Conservation (phyloP, 2,797 vertebrate species). For the Cygnus olor region DNA sequence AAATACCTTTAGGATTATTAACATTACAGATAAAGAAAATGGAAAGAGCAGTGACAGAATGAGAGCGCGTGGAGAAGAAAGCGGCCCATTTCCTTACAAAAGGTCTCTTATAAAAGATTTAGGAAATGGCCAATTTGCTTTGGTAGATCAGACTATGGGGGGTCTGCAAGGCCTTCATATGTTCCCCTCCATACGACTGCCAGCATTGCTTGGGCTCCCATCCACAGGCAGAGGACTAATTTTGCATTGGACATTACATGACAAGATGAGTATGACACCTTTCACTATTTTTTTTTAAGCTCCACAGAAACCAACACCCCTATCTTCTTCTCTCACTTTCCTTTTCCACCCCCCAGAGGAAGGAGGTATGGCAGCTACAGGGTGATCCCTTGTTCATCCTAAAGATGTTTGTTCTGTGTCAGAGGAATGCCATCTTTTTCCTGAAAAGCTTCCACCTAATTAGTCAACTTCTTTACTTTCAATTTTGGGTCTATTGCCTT, state of each 20-base stretch:
- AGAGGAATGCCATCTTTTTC: not conserved
- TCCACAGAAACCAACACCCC: not conserved
- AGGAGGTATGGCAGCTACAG: not conserved
- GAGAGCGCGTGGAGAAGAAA: constrained; percentile 14
- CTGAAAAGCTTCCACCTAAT: not conserved
- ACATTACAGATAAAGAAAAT: constrained; percentile 59
- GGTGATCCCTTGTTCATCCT: not conserved
- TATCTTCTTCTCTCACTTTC: not conserved
- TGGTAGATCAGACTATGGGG: not conserved
- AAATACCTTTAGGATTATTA: constrained; percentile 61
- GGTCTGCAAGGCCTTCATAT: not conserved
- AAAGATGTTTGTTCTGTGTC: not conserved
- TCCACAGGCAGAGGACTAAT: not conserved
- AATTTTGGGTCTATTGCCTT: not conserved
- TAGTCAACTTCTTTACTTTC: not conserved
- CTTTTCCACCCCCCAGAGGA: not conserved
- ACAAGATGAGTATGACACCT: not conserved
- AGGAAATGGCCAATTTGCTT: not conserved
- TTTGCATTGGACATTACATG: not conserved
- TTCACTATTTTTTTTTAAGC: not conserved
- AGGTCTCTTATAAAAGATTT: not conserved
- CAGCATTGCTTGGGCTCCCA: not conserved
- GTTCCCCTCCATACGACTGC: not conserved
- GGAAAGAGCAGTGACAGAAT: constrained; percentile 54
- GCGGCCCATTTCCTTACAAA: not conserved